phyloP scores from a whole-genome alignment of 2,888 invertebrate genomes.

The Melikaiella ostensackeni region DNA sequence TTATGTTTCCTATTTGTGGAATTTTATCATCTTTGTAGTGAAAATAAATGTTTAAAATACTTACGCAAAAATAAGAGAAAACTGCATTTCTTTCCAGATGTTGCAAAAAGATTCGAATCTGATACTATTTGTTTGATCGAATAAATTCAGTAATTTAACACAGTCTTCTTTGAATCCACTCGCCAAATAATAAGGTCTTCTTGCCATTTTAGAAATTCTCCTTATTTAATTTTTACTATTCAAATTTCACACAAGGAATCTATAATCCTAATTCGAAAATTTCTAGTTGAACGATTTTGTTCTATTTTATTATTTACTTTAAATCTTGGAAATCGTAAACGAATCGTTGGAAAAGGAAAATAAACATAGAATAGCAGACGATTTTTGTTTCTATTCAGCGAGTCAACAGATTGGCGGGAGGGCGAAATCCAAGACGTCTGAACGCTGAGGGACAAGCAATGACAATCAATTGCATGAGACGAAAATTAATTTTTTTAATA shows the following conservation, averaged over 20 bases:
- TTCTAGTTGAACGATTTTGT: background rate
- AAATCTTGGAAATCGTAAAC: no score
- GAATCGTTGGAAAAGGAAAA: background rate
- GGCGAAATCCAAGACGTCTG: no score
- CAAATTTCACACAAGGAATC: background rate
- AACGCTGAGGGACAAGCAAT: no score
- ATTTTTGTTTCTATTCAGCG: background rate
- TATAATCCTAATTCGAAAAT: background rate
- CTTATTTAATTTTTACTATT: background rate
- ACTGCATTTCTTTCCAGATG: constrained; percentile 71
- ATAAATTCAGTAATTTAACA: constrained; percentile 60
- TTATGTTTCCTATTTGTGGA: background rate
- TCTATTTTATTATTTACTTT: no score
- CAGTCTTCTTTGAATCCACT: constrained; percentile 69
- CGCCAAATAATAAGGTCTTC: constrained; percentile 49
- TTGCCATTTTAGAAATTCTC: constrained; percentile 27
- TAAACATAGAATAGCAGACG: background rate
- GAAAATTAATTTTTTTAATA: no score
- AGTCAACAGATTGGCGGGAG: background rate
- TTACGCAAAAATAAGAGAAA: constrained; percentile 69
- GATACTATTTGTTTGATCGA: constrained; percentile 62
- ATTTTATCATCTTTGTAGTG: background rate
- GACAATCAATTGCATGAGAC: no score
- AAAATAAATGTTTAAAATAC: constrained; percentile 43
- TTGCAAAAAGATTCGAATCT: constrained; percentile 68